A percentile compares a stretch with the other conserved stretches of the same genome.
Evolutionary conservation across 2,113 vertebrate genomes (phyloP).

Genomic region (Loxodonta africana): DNA sequence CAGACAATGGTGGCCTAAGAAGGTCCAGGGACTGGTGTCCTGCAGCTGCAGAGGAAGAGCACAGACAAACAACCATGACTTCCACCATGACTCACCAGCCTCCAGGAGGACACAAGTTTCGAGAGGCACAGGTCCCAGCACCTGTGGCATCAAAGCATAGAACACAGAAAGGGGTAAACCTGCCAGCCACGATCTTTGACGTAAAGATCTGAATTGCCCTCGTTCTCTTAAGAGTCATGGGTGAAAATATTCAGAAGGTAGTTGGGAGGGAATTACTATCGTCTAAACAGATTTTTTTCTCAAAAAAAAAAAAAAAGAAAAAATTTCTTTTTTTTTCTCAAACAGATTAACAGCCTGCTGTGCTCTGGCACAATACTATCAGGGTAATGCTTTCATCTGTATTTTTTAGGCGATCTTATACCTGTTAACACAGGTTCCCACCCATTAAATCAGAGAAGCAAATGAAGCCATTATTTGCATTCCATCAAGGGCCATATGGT

Average conservation of each 20-base stretch:
- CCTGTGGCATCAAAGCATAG: background rate
- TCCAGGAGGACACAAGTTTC: background rate
- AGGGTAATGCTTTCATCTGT: background rate
- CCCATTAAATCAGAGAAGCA: background rate
- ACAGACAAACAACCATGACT: background rate
- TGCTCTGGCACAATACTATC: background rate
- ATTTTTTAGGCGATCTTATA: background rate
- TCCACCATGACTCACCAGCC: background rate
- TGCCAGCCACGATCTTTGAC: background rate
- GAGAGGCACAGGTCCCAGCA: background rate
- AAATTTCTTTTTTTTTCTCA: no score
- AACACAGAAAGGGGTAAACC: background rate
- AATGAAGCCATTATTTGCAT: conserved; percentile 71
- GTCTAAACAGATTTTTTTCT: background rate
- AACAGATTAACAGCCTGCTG: background rate
- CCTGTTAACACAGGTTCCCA: conserved; percentile 72
- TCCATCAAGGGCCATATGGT: background rate
- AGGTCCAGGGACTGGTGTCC: fast-evolving
- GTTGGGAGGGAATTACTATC: background rate
- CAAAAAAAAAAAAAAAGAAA: no score
- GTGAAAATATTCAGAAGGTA: background rate
- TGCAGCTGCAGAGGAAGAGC: background rate
- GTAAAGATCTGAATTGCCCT: background rate
- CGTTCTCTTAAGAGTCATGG: background rate
- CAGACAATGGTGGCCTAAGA: background rate